Percentiles rank a stretch among this genome's conserved stretches.
Conservation (phyloP, 2,797 vertebrate genomes). For the Ispidina picta region DNA sequence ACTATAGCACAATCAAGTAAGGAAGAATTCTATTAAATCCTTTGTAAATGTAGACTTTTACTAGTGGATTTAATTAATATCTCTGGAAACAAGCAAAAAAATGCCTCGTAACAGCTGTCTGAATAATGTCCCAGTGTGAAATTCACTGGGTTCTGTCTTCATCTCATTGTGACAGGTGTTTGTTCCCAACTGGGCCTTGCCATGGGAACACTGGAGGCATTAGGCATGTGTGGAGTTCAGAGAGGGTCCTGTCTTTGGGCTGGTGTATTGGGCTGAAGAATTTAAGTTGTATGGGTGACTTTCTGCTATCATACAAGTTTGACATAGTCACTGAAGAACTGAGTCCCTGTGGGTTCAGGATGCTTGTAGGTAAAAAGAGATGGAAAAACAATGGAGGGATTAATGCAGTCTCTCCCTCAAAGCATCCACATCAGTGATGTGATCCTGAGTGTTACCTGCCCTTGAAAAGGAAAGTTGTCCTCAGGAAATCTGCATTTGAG, state of each 20-base stretch:
- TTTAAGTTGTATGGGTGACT: fast-evolving
- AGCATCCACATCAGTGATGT: neutral
- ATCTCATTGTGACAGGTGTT: neutral
- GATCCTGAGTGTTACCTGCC: neutral
- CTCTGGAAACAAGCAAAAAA: neutral
- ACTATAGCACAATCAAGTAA: neutral
- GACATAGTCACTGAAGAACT: neutral
- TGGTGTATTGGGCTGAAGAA: neutral
- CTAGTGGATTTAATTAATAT: neutral
- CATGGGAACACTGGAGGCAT: neutral
- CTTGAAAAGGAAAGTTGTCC: neutral
- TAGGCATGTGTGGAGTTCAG: neutral
- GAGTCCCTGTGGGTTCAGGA: neutral
- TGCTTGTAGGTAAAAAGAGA: neutral
- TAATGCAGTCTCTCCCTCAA: neutral
- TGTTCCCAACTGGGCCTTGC: neutral
- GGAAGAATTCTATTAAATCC: neutral
- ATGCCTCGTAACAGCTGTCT: neutral
- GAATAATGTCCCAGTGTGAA: neutral
- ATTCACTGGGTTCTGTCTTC: neutral
- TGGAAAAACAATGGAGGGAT: neutral
- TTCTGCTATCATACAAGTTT: neutral
- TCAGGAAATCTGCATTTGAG: neutral
- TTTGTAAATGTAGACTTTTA: neutral
- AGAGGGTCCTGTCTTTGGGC: neutral